Evolutionary conservation across 2,888 invertebrate genomes (phyloP).

Genomic region (Seladonia tumulorum): DNA sequence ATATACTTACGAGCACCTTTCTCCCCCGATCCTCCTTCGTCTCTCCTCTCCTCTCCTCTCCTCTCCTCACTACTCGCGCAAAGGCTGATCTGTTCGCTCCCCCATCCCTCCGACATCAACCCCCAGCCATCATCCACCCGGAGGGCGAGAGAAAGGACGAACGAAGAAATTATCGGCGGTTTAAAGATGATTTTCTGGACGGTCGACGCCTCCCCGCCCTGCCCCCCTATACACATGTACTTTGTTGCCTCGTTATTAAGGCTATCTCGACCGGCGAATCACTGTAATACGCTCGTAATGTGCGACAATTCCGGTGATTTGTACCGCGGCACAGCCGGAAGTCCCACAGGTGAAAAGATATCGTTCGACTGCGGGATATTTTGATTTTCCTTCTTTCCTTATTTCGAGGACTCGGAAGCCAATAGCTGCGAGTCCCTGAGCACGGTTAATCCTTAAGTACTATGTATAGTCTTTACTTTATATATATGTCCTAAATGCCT

Average conservation of each 20-base stretch:
- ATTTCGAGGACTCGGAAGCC: neutral
- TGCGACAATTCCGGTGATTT: conserved; percentile 70
- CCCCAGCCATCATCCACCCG: neutral
- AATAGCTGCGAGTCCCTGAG: neutral
- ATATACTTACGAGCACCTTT: conserved; percentile 63
- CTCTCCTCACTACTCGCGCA: neutral
- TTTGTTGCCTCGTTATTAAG: conserved; percentile 68
- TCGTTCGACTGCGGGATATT: neutral
- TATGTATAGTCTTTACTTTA: too few relatives aligned
- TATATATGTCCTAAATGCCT: too few relatives aligned
- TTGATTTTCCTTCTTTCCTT: neutral
- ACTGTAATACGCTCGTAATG: conserved; percentile 71
- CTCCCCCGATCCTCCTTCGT: neutral
- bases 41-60: neutral
- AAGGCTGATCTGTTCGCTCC: neutral
- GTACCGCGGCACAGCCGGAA: conserved; percentile 61
- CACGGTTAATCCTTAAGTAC: too few relatives aligned
- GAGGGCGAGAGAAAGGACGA: conserved; percentile 37
- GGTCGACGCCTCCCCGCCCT: conserved; percentile 65
- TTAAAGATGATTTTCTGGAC: conserved; percentile 72
- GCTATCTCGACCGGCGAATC: conserved; percentile 59
- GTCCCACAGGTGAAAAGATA: conserved; percentile 21
- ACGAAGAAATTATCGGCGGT: conserved; percentile 69
- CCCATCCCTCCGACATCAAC: neutral
- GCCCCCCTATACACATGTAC: conserved; percentile 66